Evolutionary conservation across 2,113 vertebrate species (phyloP), one percentile per base, ranked within the genome.

Genomic region (Paramisgurnus dabryanus): DNA sequence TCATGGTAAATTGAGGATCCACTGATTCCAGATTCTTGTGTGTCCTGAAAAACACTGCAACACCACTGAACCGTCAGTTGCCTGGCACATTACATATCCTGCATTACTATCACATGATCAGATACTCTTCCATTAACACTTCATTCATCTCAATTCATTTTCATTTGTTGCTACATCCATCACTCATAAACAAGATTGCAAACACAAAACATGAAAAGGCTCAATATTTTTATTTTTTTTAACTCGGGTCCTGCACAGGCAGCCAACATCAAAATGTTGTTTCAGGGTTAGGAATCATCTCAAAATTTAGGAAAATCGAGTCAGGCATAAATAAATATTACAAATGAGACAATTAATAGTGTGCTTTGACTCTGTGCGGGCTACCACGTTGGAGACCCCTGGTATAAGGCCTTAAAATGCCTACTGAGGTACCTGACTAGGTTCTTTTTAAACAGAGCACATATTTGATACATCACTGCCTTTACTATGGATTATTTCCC

Each of bases 1-100:
- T 94, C 84, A 98, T 96, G 67, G 97, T 98, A 90, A 98, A 98
- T 80, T 97, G 96, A 66, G 96, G 96, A 80, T 98, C 96, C 87
- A 95, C 90, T 0, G 95, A 94, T 86, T 98, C 96, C 91, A 96
- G 87, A 86, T 95, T 95, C 90, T 94, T 96, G 85, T 95, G 95
- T 69, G 94, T 95, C 79, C 95, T 93, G 85, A 96, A 89, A 88
- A 96, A 98, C 71, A 97, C 96, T 98, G 74, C 3, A 70, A 85
- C 13, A 66, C 18, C 66, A 61, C 22, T 73, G 13, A 69, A 50
- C 53, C 34, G 47, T 76, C 9, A 18, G 4, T 7, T 40, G 17
- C 39, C 43, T 75, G 71, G 58, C 43, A 64, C 13, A 12, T 58
- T 34, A 17, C 8, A 47, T 27, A 3, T 43, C 39, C 13, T 47